Base-by-base conservation (phyloP, 2,113 vertebrate genomes). In the Casuarius casuarius region DNA sequence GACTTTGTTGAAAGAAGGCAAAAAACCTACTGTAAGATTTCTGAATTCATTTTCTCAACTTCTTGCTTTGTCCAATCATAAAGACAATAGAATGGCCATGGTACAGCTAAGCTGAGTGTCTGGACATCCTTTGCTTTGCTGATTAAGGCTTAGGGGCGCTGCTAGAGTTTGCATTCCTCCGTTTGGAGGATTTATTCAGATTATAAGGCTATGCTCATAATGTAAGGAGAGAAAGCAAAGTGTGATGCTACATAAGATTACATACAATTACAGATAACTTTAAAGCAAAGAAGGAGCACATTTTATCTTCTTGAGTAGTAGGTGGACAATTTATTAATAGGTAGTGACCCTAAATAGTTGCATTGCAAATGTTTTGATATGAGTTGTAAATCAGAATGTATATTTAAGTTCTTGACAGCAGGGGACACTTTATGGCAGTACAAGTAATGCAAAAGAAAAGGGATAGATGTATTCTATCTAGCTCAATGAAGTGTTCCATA, bases 1-100 rank as follows among this genome's bases (percentile, higher is more conserved):
- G 97, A 99, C 99, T 35, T 96, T 99, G 94, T 97, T 99, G 91
- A 99, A 99, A 97, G 99, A 99, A 98, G 99, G 99, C 97, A 99
- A 99, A 98, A 99, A 99, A 96, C 99, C 99, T 83, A 99, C 99
- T 84, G 99, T 99, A 98, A 98, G 99, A 96, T 48, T 87, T 17
- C 38, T 62, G 35, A 18, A 71, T 83, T 38, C 0, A 7, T 63
- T 95, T 90, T 90, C 46, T 94, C 66, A 52, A 35, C 14, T 40
- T n/a, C 31, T 93, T 91, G n/a, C 46, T 90, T 81, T 92, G 35
- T 42, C 38, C 65, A 72, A 5, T 48, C 89, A n/a, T 21, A 59
- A 89, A 62, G 44, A 54, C 10, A 74, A 28, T 48, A 56, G 83
- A 68, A 17, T 67, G 33, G 13, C 38, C 38, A 2, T 42, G 42